Evolutionary conservation across 2,113 vertebrate genomes (phyloP).

Genomic region (Acanthisitta chloris): DNA sequence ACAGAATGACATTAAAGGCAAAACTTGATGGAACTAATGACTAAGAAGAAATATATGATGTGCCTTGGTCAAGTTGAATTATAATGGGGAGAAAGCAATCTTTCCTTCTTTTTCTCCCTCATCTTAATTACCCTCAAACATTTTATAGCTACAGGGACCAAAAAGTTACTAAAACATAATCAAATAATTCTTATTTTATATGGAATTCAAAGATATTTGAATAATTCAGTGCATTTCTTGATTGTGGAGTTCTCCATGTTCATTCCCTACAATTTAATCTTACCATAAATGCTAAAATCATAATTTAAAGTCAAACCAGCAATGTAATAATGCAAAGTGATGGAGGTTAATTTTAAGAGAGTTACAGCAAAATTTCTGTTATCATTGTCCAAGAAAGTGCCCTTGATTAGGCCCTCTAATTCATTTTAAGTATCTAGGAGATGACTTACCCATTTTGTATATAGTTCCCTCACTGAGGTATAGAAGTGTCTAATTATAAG

Average conservation of each 20-base stretch:
- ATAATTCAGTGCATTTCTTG: conserved; percentile 23
- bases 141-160: neutral
- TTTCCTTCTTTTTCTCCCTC: neutral
- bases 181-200: conserved; percentile 18
- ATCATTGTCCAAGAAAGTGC: neutral
- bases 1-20: conserved; percentile 30
- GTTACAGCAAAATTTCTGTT: neutral
- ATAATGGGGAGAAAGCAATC: neutral
- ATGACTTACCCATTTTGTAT: neutral
- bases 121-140: neutral
- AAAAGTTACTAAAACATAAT: conserved; percentile 29
- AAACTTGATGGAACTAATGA: conserved; percentile 12
- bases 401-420: neutral
- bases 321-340: neutral
- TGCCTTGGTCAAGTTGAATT: neutral
- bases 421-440: neutral
- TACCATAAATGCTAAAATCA: conserved; percentile 25
- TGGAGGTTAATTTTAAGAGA: neutral
- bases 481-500: neutral
- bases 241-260: conserved; percentile 18
- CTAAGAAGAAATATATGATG: neutral
- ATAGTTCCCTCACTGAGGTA: neutral
- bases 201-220: conserved; percentile 20
- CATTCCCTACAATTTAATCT: neutral
- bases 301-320: conserved; percentile 9